These are phyloP conservation scores for Anthrax anthrax DNA, from an alignment of 2,888 invertebrate genomes.

Conservation along the genomic window DNA sequence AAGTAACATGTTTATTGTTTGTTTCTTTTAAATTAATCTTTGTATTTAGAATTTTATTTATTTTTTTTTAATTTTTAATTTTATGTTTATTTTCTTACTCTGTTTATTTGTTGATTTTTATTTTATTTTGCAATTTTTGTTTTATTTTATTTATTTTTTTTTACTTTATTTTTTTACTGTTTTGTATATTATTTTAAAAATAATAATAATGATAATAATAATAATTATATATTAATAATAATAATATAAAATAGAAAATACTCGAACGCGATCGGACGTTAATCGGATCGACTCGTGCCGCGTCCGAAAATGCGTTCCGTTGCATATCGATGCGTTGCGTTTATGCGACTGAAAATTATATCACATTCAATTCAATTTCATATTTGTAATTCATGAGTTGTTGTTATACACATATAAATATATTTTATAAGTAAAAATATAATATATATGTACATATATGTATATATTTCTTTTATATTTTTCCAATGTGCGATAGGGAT, in stretches of 20 bases:
- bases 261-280: constrained; percentile 35
- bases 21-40: no score
- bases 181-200: background rate
- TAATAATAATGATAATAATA: constrained; percentile 5
- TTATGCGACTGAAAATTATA: constrained; percentile 36
- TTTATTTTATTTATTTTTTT: background rate
- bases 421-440: no score
- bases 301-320: constrained; percentile 38
- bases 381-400: background rate
- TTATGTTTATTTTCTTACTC: no score
- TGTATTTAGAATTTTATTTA: no score
- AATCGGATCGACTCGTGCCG: constrained; percentile 36
- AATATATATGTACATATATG: no score
- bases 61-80: no score
- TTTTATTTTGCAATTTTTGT: no score
- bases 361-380: constrained; percentile 18
- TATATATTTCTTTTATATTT: constrained; percentile 4
- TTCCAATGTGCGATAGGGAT: constrained; percentile 18
- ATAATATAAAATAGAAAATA: constrained; percentile 7
- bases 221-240: constrained; percentile 4
- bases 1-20: no score
- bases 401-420: background rate
- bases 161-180: constrained; percentile 1
- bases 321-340: constrained; percentile 37
- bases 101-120: no score